These are phyloP conservation scores for Argopecten irradians DNA, from an alignment of 1,140 invertebrate species.

Conservation along the genomic window DNA sequence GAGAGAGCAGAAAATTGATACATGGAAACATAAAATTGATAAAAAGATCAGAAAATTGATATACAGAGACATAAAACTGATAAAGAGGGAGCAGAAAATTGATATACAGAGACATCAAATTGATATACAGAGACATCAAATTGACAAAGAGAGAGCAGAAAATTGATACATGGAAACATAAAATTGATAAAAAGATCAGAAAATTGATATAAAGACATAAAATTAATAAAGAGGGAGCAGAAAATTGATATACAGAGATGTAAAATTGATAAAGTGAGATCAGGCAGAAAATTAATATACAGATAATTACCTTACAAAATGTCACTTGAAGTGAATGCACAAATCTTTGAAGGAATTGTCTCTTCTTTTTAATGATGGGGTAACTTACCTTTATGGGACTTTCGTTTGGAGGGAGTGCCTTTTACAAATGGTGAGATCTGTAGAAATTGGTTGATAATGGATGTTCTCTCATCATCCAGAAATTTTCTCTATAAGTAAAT, in stretches of 20 bases:
- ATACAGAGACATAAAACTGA: background rate
- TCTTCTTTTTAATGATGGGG: too few relatives aligned
- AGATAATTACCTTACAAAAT: too few relatives aligned
- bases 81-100: too few relatives aligned
- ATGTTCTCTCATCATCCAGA: conserved; percentile 61
- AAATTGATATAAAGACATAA: background rate
- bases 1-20: background rate
- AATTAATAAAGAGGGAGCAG: background rate
- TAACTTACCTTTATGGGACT: conserved; percentile 49
- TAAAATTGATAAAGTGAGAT: background rate
- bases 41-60: background rate
- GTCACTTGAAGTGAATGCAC: too few relatives aligned
- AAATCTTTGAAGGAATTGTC: too few relatives aligned
- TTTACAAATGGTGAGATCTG: conserved; percentile 59
- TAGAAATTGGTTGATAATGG: conserved; percentile 64
- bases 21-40: background rate
- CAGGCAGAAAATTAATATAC: too few relatives aligned
- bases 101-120: background rate
- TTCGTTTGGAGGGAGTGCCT: conserved; percentile 38
- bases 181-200: background rate
- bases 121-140: background rate
- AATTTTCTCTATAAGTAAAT: conserved; percentile 61
- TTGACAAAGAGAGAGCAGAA: background rate
- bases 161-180: background rate
- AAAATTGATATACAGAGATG: background rate